phyloP scores from a whole-genome alignment of 2,888 invertebrate genomes.

The Diogma glabrata region DNA sequence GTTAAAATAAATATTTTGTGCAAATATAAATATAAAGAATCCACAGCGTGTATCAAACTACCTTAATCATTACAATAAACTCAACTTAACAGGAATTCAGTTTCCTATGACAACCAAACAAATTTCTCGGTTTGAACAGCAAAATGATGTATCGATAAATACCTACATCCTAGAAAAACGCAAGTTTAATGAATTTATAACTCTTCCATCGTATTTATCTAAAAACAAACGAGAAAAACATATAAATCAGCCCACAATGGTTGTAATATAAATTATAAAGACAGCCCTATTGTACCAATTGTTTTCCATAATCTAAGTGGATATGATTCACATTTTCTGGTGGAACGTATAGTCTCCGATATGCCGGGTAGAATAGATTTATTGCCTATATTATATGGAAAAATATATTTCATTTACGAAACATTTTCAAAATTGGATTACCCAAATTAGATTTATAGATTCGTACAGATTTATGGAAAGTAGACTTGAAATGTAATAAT shows the following conservation, averaged over 20 bases:
- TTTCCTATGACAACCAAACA: too few relatives aligned
- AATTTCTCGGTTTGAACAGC: not conserved
- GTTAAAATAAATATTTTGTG: too few relatives aligned
- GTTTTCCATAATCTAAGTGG: too few relatives aligned
- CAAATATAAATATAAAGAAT: not conserved
- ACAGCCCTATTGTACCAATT: too few relatives aligned
- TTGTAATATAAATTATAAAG: too few relatives aligned
- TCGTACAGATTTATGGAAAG: slow-evolving; percentile 12
- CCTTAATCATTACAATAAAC: too few relatives aligned
- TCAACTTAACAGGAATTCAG: too few relatives aligned
- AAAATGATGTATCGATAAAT: not conserved
- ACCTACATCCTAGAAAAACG: not conserved
- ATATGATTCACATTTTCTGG: too few relatives aligned
- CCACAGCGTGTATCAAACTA: not conserved
- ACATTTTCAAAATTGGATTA: slow-evolving; percentile 10
- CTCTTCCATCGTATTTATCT: not conserved
- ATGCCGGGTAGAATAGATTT: slow-evolving; percentile 2
- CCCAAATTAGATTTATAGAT: slow-evolving; percentile 13
- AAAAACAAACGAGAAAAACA: too few relatives aligned
- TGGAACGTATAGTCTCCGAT: too few relatives aligned
- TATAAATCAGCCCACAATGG: too few relatives aligned
- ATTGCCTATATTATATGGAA: slow-evolving; percentile 14
- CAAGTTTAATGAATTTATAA: not conserved
- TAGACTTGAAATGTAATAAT: slow-evolving; percentile 8
- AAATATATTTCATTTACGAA: slow-evolving; percentile 15